Evolutionary conservation across 2,888 invertebrate genomes (phyloP).

Genomic region (Cerceris rybyensis): DNA sequence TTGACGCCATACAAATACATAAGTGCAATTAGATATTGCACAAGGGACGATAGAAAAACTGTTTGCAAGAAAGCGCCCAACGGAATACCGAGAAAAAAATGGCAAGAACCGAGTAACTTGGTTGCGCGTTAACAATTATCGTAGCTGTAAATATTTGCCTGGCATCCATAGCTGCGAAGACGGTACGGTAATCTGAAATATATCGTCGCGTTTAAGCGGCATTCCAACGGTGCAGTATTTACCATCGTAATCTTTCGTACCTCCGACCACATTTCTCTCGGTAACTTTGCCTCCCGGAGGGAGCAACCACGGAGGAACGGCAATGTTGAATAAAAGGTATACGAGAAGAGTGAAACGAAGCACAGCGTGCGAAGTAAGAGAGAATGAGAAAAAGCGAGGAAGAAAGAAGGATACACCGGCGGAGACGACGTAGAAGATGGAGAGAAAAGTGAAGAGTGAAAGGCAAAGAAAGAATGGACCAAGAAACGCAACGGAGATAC

Average conservation of each 20-base stretch:
- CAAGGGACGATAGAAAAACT: too few relatives aligned
- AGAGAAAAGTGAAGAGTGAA: background rate
- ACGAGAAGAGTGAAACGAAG: slow-evolving; percentile 10
- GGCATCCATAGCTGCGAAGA: slow-evolving; percentile 5
- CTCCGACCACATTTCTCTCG: slow-evolving; percentile 6
- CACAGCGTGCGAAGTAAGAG: background rate
- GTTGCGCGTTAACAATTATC: slow-evolving; percentile 30
- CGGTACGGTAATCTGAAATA: slow-evolving; percentile 1
- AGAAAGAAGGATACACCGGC: slow-evolving; percentile 6
- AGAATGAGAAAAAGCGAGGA: slow-evolving; percentile 20
- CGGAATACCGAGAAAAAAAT: background rate
- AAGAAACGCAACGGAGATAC: slow-evolving; percentile 11
- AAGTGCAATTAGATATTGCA: too few relatives aligned
- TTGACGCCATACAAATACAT: too few relatives aligned
- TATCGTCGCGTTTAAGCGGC: slow-evolving; percentile 21
- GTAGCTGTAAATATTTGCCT: slow-evolving; percentile 50
- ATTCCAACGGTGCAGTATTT: slow-evolving; percentile 15
- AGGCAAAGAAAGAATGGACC: background rate
- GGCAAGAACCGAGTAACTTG: too few relatives aligned
- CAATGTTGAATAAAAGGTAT: slow-evolving; percentile 15
- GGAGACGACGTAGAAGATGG: background rate
- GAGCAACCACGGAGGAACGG: slow-evolving; percentile 1
- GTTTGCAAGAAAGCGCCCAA: too few relatives aligned
- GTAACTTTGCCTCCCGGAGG: background rate
- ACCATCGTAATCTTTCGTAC: slow-evolving; percentile 37